Base-by-base conservation (phyloP, 2,888 invertebrate species). In the Drosophila diplacantha region DNA sequence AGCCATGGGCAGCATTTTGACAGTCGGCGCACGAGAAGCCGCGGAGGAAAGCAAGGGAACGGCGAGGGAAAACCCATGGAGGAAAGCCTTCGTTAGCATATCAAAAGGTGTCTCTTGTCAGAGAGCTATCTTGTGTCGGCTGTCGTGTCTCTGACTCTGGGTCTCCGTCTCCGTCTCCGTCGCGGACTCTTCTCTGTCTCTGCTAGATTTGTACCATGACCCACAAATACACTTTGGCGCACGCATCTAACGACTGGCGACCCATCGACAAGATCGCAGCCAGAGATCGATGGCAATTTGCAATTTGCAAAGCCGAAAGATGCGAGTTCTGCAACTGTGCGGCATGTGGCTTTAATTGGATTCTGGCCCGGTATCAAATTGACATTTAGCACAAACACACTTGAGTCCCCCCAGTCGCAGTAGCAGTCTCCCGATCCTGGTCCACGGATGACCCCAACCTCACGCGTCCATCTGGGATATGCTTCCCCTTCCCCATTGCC, bases 51-150 rank as follows among this genome's bases (percentile, higher is more conserved):
- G 39, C 35, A 34, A 34, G n/a, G 11, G 22, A 29, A 41, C 9
- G 34, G 16, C 8, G 38, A 38, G 29, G 38, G 29, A 34, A 59
- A 52, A 55, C 32, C 22, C 46, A 38, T 32, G 43, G 53, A 18
- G 34, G 35, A 34, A 34, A 41, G 53, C 55, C 81, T 75, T 79
- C 78, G 78, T 79, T 81, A 79, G 81, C 78, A 79, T 79, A 78
- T 72, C 78, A 74, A 78, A 81, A 81, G 78, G 81, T 81, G 78
- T 79, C 78, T 81, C 78, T 72, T 72, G 74, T 78, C 72, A 81
- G 71, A 60, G 67, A 74, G 71, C 67, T 76, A 73, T 68, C 71
- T 65, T 60, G 53, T 69, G 69, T 66, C 59, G 68, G 52, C 56
- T 71, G 72, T 73, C 72, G 58, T 66, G 59, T 52, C 59, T 55